phyloP scores from a whole-genome alignment of 1,140 invertebrate species.

The Bilobella aurantiaca region DNA sequence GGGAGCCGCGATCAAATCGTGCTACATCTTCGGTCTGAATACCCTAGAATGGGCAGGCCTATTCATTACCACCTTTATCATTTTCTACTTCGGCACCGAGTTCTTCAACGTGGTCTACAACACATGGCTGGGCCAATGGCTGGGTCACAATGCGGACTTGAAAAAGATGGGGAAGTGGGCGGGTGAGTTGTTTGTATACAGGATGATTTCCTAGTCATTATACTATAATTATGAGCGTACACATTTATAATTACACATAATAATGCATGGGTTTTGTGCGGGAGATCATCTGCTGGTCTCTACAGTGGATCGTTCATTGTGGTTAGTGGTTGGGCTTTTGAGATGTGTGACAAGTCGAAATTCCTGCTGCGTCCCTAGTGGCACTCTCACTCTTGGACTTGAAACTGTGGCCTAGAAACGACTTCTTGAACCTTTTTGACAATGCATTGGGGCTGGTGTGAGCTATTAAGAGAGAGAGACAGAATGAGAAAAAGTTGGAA shows the following conservation, averaged over 20 bases:
- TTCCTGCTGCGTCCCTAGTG: too few species aligned
- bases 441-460: too few species aligned
- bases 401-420: too few species aligned
- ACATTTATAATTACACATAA: not conserved
- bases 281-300: not conserved
- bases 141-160: constrained; percentile 38
- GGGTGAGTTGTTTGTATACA: constrained; percentile 33
- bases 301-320: too few species aligned
- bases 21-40: constrained; percentile 31
- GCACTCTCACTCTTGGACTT: too few species aligned
- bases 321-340: too few species aligned
- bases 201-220: not conserved
- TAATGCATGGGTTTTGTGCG: not conserved
- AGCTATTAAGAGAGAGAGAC: too few species aligned
- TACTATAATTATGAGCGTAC: not conserved
- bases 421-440: too few species aligned
- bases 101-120: constrained; percentile 37
- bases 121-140: constrained; percentile 37
- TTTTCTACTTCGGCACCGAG: constrained; percentile 31
- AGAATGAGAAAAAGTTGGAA: too few species aligned
- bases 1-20: constrained; percentile 34
- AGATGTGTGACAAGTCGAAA: too few species aligned
- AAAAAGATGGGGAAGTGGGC: constrained; percentile 40
- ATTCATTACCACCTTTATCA: constrained; percentile 30
- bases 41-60: constrained; percentile 34